Evolutionary conservation across 2,113 vertebrate species (phyloP), one percentile per base, ranked within the genome.

Genomic region (Calidris pugnax): DNA sequence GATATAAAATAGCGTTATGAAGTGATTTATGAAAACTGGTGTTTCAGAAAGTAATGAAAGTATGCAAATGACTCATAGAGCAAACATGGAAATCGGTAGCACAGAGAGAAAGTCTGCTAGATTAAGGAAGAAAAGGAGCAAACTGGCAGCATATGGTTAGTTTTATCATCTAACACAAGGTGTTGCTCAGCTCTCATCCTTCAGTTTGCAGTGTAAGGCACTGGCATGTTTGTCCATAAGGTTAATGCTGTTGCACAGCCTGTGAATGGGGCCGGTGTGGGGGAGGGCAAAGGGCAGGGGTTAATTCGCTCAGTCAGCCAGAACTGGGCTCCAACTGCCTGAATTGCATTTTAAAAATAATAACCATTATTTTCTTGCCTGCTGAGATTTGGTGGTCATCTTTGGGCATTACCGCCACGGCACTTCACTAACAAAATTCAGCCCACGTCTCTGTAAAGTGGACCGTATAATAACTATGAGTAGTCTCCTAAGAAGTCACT

Each of bases 161-260:
- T 84, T 95, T 94, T 89, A 68, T 47, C 85, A 64, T 64, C 89
- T 93, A 87, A 55, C 92, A 87, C 93, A 66, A 89, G 95, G 91
- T 87, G 89, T 12, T 93, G 93, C 95, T 89, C 95, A 74, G 89
- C 93, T 74, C 77, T 89, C 87, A 32, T 69, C 84, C 92, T 85
- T 73, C 93, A 73, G 67, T 60, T 62, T 24, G 80, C 62, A 26
- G 33, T 6, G 7, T 23, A 14, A 69, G 71, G 63, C 8, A 2
- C 35, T 37, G 24, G 66, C 12, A 0, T 18, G 47, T 55, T 71
- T 78, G 47, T 73, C 74, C 62, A 1, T 22, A 19, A 39, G 86
- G 80, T 23, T n/a, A 45, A 32, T 35, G 6, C n/a, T 45, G 32
- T 39, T 62, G 47, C 71, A 28, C 66, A 78, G 85, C 60, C 79